Conservation (phyloP, 2,113 vertebrate genomes). For the Rhynchomys soricoides region DNA sequence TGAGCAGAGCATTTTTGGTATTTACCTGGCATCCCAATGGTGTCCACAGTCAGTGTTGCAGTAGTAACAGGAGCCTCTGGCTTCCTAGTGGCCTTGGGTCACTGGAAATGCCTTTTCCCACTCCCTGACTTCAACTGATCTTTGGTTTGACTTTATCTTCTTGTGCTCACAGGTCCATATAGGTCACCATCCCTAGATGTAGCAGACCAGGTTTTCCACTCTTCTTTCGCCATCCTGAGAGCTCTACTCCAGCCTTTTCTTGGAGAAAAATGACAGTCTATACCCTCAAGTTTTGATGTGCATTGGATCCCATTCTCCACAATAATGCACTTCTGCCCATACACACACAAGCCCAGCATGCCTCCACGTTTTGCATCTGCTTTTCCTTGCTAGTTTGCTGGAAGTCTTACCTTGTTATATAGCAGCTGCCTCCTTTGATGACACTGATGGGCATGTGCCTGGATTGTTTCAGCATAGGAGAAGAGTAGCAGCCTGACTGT, state of each 20-base stretch:
- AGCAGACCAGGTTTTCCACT: neutral
- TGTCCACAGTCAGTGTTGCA: neutral
- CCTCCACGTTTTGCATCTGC: too few relatives aligned
- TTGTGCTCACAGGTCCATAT: neutral
- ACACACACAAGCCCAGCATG: neutral
- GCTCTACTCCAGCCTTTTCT: neutral
- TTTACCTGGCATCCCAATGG: neutral
- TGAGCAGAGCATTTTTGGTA: fast-evolving
- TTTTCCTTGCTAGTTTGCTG: neutral
- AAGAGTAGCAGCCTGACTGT: neutral
- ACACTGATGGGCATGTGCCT: neutral
- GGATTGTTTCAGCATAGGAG: neutral
- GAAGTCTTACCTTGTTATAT: neutral
- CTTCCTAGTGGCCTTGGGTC: neutral
- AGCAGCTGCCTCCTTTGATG: neutral
- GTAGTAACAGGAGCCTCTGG: neutral
- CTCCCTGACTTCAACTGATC: neutral
- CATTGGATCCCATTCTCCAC: neutral
- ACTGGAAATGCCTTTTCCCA: neutral
- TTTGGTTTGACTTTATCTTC: neutral
- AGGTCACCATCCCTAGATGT: neutral
- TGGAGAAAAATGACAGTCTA: neutral
- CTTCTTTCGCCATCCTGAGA: neutral
- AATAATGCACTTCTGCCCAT: neutral
- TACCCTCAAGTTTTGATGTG: neutral